Evolutionary conservation across 2,888 invertebrate species (phyloP), one percentile per base, ranked within the genome.

Genomic region (Drosophila eohydei): DNA sequence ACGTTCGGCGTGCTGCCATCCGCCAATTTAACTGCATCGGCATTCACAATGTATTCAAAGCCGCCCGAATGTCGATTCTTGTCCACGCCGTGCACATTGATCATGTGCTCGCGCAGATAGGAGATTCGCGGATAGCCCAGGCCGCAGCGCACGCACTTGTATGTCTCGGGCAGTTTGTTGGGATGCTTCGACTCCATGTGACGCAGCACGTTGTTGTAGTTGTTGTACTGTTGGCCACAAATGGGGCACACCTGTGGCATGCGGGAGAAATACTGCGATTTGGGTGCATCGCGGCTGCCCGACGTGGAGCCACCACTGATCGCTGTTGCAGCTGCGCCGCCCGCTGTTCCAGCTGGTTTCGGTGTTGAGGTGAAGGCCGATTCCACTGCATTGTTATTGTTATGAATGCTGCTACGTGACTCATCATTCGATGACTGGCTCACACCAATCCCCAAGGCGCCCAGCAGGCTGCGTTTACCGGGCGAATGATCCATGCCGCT

Each of bases 111-210:
- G 3, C 93, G 90, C 36, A 93, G 82, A 70, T 93, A 92, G 4
- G 92, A 92, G 56, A 93, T 89, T 7, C 93, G 85, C 1, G 93
- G 92, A 88, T 92, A 93, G 12, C 93, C 93, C 30, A 89, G 84
- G 11, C 92, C 86, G 52, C 93, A 93, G 4, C 90, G 89, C 1
- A 92, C 92, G 64, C 93, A 93, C 65, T 92, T 92, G 78, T 93
- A 93, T 0, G 92, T 92, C 63, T 92, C 91, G 11, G 93, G 93
- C 71, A 93, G 74, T 71, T 93, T 93, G 69, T 93, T 92, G 0
- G 93, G 93, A 90, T 93, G 93, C 71, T 93, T 93, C 2, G 92
- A 91, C 76, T 93, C 93, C 93, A 93, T 93, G 68, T 93, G 93
- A 0, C 93, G 90, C 55, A 93, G 75, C 28, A 93, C 93, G 73